A percentile compares a stretch with the other conserved stretches of the same genome.
Conservation (phyloP, 2,797 vertebrate genomes). For the Cossypha polioptera region DNA sequence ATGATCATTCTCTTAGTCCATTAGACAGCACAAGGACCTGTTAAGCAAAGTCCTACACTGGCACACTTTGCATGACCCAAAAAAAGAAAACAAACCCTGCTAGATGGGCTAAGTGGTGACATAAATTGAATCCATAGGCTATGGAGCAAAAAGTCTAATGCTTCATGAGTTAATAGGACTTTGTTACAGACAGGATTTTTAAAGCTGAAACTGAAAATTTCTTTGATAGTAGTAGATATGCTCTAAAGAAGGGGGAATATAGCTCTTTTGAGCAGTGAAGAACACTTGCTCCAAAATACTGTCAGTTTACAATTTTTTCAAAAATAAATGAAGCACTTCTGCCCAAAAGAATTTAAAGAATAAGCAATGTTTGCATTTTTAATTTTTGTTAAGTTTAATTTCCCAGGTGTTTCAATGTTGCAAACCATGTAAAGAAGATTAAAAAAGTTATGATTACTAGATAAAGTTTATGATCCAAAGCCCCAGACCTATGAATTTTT, state of each 20-base stretch:
- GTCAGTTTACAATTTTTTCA: neutral
- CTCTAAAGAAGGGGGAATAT: neutral
- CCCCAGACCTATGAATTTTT: conserved; percentile 27
- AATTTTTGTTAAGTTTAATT: neutral
- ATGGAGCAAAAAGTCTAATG: neutral
- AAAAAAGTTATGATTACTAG: neutral
- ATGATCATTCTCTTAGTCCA: conserved; percentile 64
- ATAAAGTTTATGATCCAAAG: conserved; percentile 26
- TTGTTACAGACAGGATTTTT: neutral
- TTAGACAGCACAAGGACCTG: conserved; percentile 60
- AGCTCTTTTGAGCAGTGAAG: neutral
- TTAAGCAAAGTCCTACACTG: conserved; percentile 26
- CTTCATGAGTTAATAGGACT: neutral
- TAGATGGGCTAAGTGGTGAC: neutral
- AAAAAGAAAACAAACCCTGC: conserved; percentile 1
- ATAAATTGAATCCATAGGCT: neutral
- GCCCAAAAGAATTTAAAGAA: neutral
- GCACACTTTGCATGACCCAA: neutral
- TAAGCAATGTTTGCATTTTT: neutral
- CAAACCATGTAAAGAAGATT: neutral
- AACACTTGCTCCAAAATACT: neutral
- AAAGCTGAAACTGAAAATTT: neutral
- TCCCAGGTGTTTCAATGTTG: neutral
- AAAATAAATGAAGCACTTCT: neutral
- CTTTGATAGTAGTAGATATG: neutral